Evolutionary conservation across 1,140 invertebrate genomes (phyloP), one percentile per base, ranked within the genome.

Genomic region (Pseudomyrmex gracilis): DNA sequence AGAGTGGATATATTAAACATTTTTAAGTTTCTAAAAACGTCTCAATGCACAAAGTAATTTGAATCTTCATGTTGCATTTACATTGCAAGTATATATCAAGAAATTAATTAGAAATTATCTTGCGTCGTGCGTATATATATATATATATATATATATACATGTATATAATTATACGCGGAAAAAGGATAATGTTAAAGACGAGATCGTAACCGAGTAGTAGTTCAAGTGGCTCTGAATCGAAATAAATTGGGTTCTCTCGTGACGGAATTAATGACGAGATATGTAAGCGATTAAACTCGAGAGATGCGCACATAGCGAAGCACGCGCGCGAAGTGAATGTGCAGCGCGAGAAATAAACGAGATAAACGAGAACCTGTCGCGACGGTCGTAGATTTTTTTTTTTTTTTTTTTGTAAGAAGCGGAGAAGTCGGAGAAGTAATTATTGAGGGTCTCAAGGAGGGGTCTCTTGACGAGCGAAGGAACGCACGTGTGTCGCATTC

Each of bases 401-500:
- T 58, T n/a, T 49, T 24, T 34, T 34, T 34, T 34, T 34, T 34
- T 34, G 34, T 34, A 34, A 34, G 34, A 34, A 34, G 34, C 34
- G 34, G 51, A 61, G 15, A 22, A 63, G 78, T 73, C 49, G 49
- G 47, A 64, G 43, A 82, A 63, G 47, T 64, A 73, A 73, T 78
- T 82, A 73, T 78, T 22, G 20, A 74, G 58, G 20, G 34, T 45
- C 43, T 34, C 34, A 34, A 10, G 7, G 17, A 77, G 17, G 22
- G 61, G 34, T 15, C n/a, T 34, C 34, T 34, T 34, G 34, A 53
- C 8, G 7, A 7, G 45, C 13, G 34, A 85, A 76, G 60, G 20
- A 64, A 47, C 34, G 24, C 85, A 86, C 83, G 85, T 86, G 85
- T 53, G 64, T 73, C 67, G 47, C 83, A 85, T 76, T 80, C 57